These are phyloP conservation scores for Channa argus DNA, from an alignment of 2,113 vertebrate genomes.

Conservation along the genomic window DNA sequence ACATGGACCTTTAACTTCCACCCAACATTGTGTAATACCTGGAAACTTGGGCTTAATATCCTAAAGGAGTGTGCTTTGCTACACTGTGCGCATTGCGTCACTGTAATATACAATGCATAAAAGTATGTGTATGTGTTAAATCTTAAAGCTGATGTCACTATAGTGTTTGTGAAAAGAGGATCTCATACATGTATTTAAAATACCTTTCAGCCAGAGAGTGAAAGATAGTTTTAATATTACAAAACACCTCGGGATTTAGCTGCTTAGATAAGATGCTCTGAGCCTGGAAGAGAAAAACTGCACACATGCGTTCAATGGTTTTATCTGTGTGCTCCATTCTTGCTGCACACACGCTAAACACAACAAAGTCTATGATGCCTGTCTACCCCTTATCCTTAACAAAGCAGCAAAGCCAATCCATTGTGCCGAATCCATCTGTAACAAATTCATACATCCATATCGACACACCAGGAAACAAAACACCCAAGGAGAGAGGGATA, in stretches of 20 bases:
- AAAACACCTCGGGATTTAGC: slow-evolving; percentile 69
- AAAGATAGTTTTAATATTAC: slow-evolving; percentile 78
- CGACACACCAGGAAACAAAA: slow-evolving; percentile 72
- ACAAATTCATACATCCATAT: slow-evolving; percentile 82
- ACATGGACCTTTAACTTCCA: slow-evolving; percentile 47
- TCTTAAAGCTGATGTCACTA: slow-evolving; percentile 52
- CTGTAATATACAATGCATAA: slow-evolving; percentile 54
- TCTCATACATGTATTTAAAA: slow-evolving; percentile 73
- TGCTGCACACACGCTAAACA: slow-evolving; percentile 61
- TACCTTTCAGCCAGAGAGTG: slow-evolving; percentile 68
- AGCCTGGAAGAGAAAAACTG: slow-evolving; percentile 49
- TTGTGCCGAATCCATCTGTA: slow-evolving; percentile 72
- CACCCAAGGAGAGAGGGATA: slow-evolving; percentile 61
- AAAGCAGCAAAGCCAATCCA: slow-evolving; percentile 79
- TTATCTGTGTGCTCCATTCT: slow-evolving; percentile 71
- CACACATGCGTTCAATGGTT: slow-evolving; percentile 54
- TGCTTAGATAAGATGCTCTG: slow-evolving; percentile 64
- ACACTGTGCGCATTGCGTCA: slow-evolving; percentile 56
- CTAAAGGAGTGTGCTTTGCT: slow-evolving; percentile 45
- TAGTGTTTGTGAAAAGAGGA: slow-evolving; percentile 39
- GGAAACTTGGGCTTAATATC: slow-evolving; percentile 55
- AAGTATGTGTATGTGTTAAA: slow-evolving; percentile 46
- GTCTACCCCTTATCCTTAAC: slow-evolving; percentile 69
- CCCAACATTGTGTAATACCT: slow-evolving; percentile 62
- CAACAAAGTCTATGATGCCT: slow-evolving; percentile 71